Evolutionary conservation across 2,113 vertebrate genomes (phyloP).

Genomic region (Caretta caretta): DNA sequence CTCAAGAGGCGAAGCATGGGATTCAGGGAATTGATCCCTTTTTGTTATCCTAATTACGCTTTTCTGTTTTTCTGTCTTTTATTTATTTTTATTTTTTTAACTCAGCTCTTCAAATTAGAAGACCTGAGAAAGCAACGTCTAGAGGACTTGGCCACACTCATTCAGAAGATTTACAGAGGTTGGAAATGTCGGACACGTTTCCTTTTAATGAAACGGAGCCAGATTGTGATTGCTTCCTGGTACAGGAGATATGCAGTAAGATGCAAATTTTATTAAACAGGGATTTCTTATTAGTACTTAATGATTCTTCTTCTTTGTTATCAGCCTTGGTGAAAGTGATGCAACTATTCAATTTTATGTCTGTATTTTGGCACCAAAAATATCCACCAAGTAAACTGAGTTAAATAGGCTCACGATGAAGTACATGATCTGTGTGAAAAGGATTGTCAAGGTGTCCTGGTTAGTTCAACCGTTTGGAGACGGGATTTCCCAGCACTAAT

Average conservation of each 20-base stretch:
- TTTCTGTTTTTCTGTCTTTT: neutral
- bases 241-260: slow-evolving; percentile 92
- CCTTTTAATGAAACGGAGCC: slow-evolving; percentile 92
- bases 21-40: neutral
- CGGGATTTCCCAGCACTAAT: neutral
- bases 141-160: slow-evolving; percentile 93
- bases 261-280: neutral
- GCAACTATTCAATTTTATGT: neutral
- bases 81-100: neutral
- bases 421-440: neutral
- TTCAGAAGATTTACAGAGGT: slow-evolving; percentile 96
- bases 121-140: slow-evolving; percentile 90
- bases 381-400: rapidly evolving
- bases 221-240: slow-evolving; percentile 93
- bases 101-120: slow-evolving; percentile 94
- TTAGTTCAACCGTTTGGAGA: neutral
- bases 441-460: neutral
- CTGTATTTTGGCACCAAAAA: neutral
- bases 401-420: neutral
- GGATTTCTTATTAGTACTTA: neutral
- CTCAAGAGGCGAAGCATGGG: neutral
- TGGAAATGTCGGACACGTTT: slow-evolving; percentile 94
- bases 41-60: neutral
- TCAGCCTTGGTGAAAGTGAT: neutral
- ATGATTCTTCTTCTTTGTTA: neutral